phyloP scores from a whole-genome alignment of 2,888 invertebrate species.

The Clepsis dumicolana region DNA sequence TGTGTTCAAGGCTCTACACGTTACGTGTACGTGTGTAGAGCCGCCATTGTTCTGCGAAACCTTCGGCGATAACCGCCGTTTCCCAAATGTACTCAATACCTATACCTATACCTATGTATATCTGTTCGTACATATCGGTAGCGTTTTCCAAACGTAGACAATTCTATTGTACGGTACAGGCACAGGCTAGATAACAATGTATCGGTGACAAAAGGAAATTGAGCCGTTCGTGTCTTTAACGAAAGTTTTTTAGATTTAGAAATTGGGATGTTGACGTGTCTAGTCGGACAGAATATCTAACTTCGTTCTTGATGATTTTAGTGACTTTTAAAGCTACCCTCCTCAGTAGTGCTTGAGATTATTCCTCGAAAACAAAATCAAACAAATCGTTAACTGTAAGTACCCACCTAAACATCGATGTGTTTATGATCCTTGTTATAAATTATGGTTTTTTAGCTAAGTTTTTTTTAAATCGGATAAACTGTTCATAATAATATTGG shows the following conservation, averaged over 20 bases:
- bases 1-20: conserved; percentile 16
- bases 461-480: too few relatives aligned
- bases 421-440: too few relatives aligned
- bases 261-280: neutral
- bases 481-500: too few relatives aligned
- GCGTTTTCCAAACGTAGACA: conserved; percentile 35
- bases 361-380: too few relatives aligned
- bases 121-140: conserved; percentile 9
- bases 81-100: conserved; percentile 33
- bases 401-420: too few relatives aligned
- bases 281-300: neutral
- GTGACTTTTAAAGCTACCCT: too few relatives aligned
- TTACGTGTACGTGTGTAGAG: neutral
- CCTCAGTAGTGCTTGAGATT: too few relatives aligned
- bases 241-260: conserved; percentile 9
- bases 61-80: conserved; percentile 24
- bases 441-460: too few relatives aligned
- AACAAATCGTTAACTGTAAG: too few relatives aligned
- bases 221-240: conserved; percentile 13
- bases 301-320: neutral
- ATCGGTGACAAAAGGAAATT: conserved; percentile 20
- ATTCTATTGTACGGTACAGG: conserved; percentile 30
- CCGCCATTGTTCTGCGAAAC: conserved; percentile 30
- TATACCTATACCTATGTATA: conserved; percentile 10
- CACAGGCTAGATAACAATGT: conserved; percentile 16